Base-by-base conservation (phyloP, 2,888 invertebrate genomes). In the Heliconius ismenius region DNA sequence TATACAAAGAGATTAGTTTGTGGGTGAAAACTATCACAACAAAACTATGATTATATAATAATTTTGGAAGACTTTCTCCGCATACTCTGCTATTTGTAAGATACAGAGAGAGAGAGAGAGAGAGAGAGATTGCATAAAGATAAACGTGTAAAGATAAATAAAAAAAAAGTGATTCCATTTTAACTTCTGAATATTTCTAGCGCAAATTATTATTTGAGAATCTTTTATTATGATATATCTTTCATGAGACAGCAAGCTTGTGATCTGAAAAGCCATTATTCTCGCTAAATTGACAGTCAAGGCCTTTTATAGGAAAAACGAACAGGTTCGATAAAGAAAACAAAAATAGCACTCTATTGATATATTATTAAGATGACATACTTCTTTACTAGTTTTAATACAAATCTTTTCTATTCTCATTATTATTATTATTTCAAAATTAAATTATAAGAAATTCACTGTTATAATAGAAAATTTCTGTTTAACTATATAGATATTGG, bases 1-100 rank as follows among this genome's bases (percentile, higher is more conserved):
- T 13, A 69, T 60, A 77, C 68, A 77, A 74, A 76, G 70, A 39
- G 70, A 72, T 79, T 77, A 72, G 58, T 36, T n/a, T 49, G 28
- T 72, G 58, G 43, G 72, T 28, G 60, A 72, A 72, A 73, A 32
- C 65, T 60, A 73, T 49, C 39, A 60, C 28, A 64, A 58, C 65
- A 73, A 39, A 65, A 62, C 1, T 63, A 24, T 26, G 18, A 62
- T 24, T 28, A 28, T 28, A 62, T 60, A 28, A 28, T 28, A 2
- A 28, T 28, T 13, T 15, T 43, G 18, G 6, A 6, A 43, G 6
- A 43, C 13, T 43, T 4, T 43, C 18, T 49, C 43, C 18, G 18
- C 18, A 6, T 49, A 6, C 18, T 18, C 6, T 49, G 43, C 43
- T 6, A 6, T 18, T 18, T 49, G 18, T 6, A 1, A 18, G 6